phyloP scores from a whole-genome alignment of 2,888 invertebrate genomes.

The Chaitophorus viminalis region DNA sequence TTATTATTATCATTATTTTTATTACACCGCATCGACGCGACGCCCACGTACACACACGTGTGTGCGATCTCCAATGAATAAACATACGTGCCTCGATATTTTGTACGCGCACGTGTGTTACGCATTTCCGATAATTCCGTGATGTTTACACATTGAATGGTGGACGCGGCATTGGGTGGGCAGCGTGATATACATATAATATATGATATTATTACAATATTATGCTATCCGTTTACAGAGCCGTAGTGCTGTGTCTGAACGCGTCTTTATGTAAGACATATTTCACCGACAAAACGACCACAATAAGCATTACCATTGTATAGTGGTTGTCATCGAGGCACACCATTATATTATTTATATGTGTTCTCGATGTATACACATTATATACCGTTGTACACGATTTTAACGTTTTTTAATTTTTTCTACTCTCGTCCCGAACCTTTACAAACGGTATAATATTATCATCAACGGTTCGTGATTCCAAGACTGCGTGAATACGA shows the following conservation, averaged over 20 bases:
- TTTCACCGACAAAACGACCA: not conserved
- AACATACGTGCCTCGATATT: not conserved
- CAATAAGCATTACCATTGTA: not conserved
- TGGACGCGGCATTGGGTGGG: not conserved
- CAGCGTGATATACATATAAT: not conserved
- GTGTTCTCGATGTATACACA: not conserved
- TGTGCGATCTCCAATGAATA: not conserved
- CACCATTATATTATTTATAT: not conserved
- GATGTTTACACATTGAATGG: not conserved
- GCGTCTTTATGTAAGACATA: not conserved
- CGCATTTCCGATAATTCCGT: not conserved
- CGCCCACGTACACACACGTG: not conserved
- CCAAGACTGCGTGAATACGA: not conserved
- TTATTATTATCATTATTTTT: not conserved
- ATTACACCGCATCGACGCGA: not conserved
- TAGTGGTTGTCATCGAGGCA: not conserved
- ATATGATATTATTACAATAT: no score
- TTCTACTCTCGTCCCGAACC: not conserved
- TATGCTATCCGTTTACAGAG: not conserved
- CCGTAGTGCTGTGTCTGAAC: not conserved
- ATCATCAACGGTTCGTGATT: no score
- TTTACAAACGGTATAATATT: no score
- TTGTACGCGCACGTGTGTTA: not conserved
- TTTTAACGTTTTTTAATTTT: not conserved
- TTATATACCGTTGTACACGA: not conserved